Conservation (phyloP, 1,140 invertebrate genomes). For the Homarus americanus region DNA sequence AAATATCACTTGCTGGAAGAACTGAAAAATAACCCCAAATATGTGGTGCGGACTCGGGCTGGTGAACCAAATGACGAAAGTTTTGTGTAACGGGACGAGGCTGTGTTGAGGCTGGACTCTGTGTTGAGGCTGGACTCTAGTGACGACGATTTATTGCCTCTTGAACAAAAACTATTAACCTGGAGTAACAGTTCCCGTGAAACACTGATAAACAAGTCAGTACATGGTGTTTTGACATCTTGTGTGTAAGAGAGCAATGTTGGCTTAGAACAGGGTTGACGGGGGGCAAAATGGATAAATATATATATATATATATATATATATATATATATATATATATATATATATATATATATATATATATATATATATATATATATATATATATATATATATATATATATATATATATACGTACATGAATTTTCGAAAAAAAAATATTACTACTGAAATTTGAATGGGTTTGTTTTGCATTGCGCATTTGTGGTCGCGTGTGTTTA, state of each 20-base stretch:
- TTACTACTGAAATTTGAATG: no score
- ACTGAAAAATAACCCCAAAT: constrained; percentile 63
- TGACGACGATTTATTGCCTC: neutral
- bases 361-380: neutral
- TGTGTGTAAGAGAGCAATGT: no score
- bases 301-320: constrained; percentile 11
- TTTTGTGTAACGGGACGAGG: constrained; percentile 62
- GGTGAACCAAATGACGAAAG: constrained; percentile 53
- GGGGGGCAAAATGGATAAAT: no score
- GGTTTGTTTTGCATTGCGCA: no score
- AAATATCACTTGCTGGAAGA: constrained; percentile 52
- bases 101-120: neutral
- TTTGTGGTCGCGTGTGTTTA: no score
- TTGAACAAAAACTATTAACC: neutral
- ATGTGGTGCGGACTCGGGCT: constrained; percentile 56
- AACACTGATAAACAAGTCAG: neutral
- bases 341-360: constrained; percentile 9
- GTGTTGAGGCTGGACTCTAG: neutral
- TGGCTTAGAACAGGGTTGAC: no score
- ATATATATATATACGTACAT: neutral
- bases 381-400: constrained; percentile 21
- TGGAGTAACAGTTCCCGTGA: neutral
- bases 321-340: constrained; percentile 25
- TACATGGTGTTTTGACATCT: neutral
- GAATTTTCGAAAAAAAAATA: neutral